Evolutionary conservation across 2,113 vertebrate genomes (phyloP), one percentile per base, ranked within the genome.

Genomic region (Mesoclemmys tuberculata): DNA sequence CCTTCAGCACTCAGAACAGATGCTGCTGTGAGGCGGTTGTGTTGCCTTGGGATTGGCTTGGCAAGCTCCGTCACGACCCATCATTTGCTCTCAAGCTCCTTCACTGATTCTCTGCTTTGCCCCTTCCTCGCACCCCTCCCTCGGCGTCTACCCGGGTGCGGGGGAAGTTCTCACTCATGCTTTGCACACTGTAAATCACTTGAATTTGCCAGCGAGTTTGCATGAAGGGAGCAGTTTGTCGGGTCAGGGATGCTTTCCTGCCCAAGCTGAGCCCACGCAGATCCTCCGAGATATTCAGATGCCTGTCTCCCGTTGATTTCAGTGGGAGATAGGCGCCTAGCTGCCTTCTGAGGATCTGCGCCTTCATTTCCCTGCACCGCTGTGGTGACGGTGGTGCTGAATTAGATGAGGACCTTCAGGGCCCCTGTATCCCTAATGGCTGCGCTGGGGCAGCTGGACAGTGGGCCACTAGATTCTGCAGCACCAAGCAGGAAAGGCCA

Each of bases 241-340:
- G 4, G 74, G 41, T 75, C 48, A 41, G 6, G 55, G 13, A 54
- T 35, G 52, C 1, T 0, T 55, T 56, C 35, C 41, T n/a, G 46
- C 46, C 31, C 10, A 1, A 2, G 0, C 0, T 21, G 89, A 89
- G 58, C 55, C 44, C 10, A 87, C 29, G 21, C 35, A 81, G 89
- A 82, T 61, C 56, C 56, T 61, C 56, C 56, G 29, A 68, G 61
- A n/a, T 18, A 18, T 8, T n/a, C 14, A 18, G 56, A 27, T 14
- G 27, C 56, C 61, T 19, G 16, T 2, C n/a, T n/a, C 61, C 61
- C 27, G 4, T 71, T n/a, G 35, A 38, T 71, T 71, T 71, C 64
- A 68, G 35, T 68, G 64, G 61, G 64, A 68, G 64, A 38, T 35
- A 68, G 61, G 35, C 18, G 8, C 35, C 35, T 31, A 64, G 13